Evolutionary conservation across 2,888 invertebrate species (phyloP).

Genomic region (Parasteatoda lunata): DNA sequence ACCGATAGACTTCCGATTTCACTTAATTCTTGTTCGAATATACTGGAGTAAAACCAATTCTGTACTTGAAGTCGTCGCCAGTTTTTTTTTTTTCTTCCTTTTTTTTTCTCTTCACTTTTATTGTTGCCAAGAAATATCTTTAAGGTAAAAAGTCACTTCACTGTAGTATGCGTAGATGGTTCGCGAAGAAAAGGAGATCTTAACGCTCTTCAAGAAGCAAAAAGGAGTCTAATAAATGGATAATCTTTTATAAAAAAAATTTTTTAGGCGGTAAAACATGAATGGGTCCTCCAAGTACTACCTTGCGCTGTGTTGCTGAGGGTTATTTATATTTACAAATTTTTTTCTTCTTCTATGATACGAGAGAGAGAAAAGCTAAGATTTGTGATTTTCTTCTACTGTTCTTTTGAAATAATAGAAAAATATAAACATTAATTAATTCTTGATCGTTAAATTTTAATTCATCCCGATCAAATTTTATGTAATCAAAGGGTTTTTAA

Average conservation of each 20-base stretch:
- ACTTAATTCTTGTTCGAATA: slow-evolving; percentile 49
- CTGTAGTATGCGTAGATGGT: neutral
- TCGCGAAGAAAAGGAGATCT: slow-evolving; percentile 39
- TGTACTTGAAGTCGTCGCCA: slow-evolving; percentile 18
- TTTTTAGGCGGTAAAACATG: neutral
- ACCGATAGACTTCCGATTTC: slow-evolving; percentile 59
- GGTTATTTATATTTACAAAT: no score
- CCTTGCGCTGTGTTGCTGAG: no score
- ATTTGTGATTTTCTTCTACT: no score
- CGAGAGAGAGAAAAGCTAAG: no score
- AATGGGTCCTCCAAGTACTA: no score
- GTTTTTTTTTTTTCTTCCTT: neutral
- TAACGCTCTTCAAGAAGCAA: slow-evolving; percentile 39
- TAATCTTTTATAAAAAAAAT: slow-evolving; percentile 24
- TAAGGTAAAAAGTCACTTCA: neutral
- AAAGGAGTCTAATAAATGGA: slow-evolving; percentile 54
- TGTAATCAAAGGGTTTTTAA: no score
- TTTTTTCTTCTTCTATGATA: no score
- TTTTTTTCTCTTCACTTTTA: neutral
- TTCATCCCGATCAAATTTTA: no score
- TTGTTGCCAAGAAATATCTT: neutral
- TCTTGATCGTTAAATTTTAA: no score
- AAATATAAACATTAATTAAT: no score
- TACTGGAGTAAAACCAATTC: slow-evolving; percentile 18
- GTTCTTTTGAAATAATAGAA: no score